These are phyloP conservation scores for Glossophaga mutica DNA, from an alignment of 2,797 vertebrate species.

Conservation along the genomic window DNA sequence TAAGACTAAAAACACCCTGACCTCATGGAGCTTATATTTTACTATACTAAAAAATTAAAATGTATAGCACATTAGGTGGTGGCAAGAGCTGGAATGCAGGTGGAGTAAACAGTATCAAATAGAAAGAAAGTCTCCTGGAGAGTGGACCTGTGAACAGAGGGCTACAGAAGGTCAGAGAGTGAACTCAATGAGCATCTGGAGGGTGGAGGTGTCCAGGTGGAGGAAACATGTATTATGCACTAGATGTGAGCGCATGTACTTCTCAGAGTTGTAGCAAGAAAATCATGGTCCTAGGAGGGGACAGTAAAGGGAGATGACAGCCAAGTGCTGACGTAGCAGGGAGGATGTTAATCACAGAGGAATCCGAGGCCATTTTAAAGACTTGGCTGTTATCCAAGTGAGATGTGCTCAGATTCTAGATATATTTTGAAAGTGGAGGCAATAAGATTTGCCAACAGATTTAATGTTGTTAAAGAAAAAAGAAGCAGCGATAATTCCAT, in stretches of 20 bases:
- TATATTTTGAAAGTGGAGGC: neutral
- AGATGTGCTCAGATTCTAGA: neutral
- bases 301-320: neutral
- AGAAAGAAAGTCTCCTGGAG: neutral
- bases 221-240: neutral
- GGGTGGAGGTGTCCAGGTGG: neutral
- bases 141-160: neutral
- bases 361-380: neutral
- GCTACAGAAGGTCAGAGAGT: neutral
- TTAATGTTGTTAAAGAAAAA: neutral
- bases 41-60: neutral
- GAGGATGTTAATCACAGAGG: neutral
- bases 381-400: neutral
- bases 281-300: neutral
- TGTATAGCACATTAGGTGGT: neutral
- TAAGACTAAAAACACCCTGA: neutral
- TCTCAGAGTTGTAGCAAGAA: neutral
- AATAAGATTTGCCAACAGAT: neutral
- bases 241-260: neutral
- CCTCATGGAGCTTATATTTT: neutral
- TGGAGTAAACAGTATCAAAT: neutral
- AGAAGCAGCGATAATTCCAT: neutral
- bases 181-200: neutral
- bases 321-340: neutral
- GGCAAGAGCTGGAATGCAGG: neutral